phyloP scores from a whole-genome alignment of 1,140 invertebrate species.

The Drosophila rhopaloa region DNA sequence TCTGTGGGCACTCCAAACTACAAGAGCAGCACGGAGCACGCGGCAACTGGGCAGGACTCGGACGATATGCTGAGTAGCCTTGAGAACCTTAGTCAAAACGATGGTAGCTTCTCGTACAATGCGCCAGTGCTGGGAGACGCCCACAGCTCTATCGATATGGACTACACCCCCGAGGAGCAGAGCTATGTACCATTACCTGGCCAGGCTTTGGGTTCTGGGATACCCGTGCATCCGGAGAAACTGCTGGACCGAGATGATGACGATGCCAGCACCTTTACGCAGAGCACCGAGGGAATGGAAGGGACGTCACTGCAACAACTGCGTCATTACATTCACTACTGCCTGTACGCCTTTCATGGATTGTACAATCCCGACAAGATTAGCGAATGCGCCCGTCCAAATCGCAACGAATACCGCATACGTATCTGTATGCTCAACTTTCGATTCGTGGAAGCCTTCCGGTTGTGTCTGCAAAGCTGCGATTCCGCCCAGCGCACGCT shows the following conservation, averaged over 20 bases:
- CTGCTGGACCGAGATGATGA: slow-evolving; percentile 41
- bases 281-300: slow-evolving; percentile 42
- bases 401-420: slow-evolving; percentile 80
- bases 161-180: slow-evolving; percentile 77
- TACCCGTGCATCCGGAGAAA: slow-evolving; percentile 1
- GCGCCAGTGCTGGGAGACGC: slow-evolving; percentile 44
- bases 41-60: slow-evolving; percentile 74
- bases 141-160: slow-evolving; percentile 64
- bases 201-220: slow-evolving; percentile 8
- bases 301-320: slow-evolving; percentile 59
- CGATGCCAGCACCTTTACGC: slow-evolving; percentile 59
- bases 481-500: slow-evolving; percentile 65
- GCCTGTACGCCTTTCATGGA: slow-evolving; percentile 86
- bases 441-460: slow-evolving; percentile 80
- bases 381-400: slow-evolving; percentile 73
- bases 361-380: slow-evolving; percentile 86
- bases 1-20: slow-evolving; percentile 62
- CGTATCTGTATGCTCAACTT: slow-evolving; percentile 83
- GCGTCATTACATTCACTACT: slow-evolving; percentile 86
- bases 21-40: slow-evolving; percentile 74
- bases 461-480: slow-evolving; percentile 72
- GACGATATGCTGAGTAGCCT: slow-evolving; percentile 80
- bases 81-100: slow-evolving; percentile 79
- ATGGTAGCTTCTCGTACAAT: slow-evolving; percentile 69
- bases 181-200: slow-evolving; percentile 73